Conservation (phyloP, 1,140 invertebrate species). For the Brachionus manjavacas region DNA sequence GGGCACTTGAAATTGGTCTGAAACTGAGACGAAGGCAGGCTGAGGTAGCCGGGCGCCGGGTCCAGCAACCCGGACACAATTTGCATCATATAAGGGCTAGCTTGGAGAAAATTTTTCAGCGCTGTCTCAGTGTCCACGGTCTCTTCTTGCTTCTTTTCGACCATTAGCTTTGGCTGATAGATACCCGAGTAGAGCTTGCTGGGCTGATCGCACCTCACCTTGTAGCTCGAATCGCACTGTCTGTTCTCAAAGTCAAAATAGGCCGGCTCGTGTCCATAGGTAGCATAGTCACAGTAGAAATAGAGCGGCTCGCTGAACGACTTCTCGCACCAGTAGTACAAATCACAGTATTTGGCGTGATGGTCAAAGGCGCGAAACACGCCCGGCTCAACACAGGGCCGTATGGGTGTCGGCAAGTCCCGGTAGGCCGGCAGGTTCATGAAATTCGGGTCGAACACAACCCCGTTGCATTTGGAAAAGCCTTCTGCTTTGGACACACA, state of each 20-base stretch:
- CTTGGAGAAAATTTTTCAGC: conserved; percentile 7
- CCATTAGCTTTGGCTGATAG: neutral
- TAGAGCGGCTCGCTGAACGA: conserved; percentile 28
- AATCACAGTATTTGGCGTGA: conserved; percentile 25
- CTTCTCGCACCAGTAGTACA: conserved; percentile 39
- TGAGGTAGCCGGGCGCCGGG: conserved; percentile 33
- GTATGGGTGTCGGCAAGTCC: neutral
- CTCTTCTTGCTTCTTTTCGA: neutral
- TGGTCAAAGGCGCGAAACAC: conserved; percentile 16
- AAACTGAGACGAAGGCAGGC: conserved; percentile 13
- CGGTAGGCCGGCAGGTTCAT: conserved; percentile 39
- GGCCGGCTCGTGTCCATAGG: conserved; percentile 10
- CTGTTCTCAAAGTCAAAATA: conserved; percentile 21
- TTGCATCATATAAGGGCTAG: conserved; percentile 26
- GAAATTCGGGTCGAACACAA: conserved; percentile 28
- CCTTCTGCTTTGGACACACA: neutral
- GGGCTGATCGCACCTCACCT: neutral
- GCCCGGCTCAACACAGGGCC: neutral
- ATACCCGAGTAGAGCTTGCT: neutral
- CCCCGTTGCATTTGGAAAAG: conserved; percentile 23
- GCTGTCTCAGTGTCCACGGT: neutral
- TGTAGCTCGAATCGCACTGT: conserved; percentile 3
- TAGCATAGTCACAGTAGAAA: conserved; percentile 35
- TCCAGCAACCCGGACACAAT: conserved; percentile 20
- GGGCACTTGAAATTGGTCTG: conserved; percentile 31